Evolutionary conservation across 2,113 vertebrate species (phyloP), one percentile per base, ranked within the genome.

Genomic region (Oenanthe melanoleuca): DNA sequence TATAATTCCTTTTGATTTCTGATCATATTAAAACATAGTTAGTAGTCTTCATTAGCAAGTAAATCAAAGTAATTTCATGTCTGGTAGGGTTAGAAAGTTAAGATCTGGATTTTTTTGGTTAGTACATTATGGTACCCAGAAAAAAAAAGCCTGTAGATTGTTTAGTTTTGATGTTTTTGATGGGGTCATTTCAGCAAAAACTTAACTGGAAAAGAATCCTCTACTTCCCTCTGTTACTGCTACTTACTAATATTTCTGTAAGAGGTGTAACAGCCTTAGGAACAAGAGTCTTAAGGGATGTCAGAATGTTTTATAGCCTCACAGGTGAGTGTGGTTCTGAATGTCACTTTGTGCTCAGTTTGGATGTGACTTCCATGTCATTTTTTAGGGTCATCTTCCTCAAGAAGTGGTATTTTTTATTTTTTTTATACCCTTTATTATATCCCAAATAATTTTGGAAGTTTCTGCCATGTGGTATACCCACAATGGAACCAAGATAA

Each of bases 1-100:
- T 86, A 73, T 84, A 85, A 52, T 86, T 81, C 21, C 21, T 84
- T 44, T 94, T 91, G 19, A 82, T 80, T 91, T 86, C 57, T 80
- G 89, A 15, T 61, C 60, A 40, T 75, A 79, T 86, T 63, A 29
- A 95, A 92, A 80, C 22, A 33, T 49, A 64, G 11, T 70, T 65
- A 37, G 15, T 65, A 60, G 6, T 53, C 59, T 22, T 78, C 57
- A 53, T 49, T 23, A 63, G 3, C 11, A 50, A 38, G 3, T 53
- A 83, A 80, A 74, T 63, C 5, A 61, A 74, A 88, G 7, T 45
- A 70, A 59, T 70, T 90, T 91, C 6, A 52, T 28, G 4, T 63
- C 26, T 67, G 33, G 7, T 29, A 59, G 1, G 0, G 16, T 42
- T 70, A 88, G 56, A 37, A 86, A 88, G 3, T 3, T 38, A 57